Base-by-base conservation (phyloP, 2,888 invertebrate species). In the Tachina lurida region DNA sequence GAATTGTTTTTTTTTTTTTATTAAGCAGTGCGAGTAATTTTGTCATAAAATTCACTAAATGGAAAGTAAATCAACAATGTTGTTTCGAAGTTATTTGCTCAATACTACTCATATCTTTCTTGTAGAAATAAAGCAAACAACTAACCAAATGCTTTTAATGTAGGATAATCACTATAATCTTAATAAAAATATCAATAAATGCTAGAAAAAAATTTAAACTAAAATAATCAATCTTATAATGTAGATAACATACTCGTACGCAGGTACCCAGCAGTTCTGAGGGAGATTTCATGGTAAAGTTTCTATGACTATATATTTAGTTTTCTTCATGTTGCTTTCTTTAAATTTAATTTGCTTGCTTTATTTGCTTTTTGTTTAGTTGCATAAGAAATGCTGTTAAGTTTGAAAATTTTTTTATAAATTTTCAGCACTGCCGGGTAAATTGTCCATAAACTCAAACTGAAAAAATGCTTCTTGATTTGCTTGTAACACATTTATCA, bases 401-500 rank as follows among this genome's bases (percentile, higher is more conserved):
- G 31, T 7, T 31, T 31, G 0, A 31, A 31, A 31, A 4, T 3
- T 3, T 31, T 31, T 31, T 3, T 10, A 0, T 49, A 8, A 41
- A 10, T 13, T 19, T 39, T 45, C 15, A 63, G 47, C 10, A 65
- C 22, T 15, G 10, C 22, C 1, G 22, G 65, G 65, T 31, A 65
- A 19, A 13, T 22, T 19, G 43, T 3, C 13, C 3, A 22, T 17
- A 15, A 43, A 60, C 43, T 49, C n/a, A 65, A 79, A 45, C 60
- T 60, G 45, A 71, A 79, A 63, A 54, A 71, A 71, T 65, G 73
- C 52, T 31, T 60, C 19, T 19, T 58, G 49, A 79, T 73, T 74
- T 62, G 68, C 45, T 62, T 68, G 15, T 47, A 54, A 56, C 31
- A 73, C 56, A 77, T 68, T 70, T 77, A 62, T 77, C 60, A 60